A percentile compares a stretch with the other conserved stretches of the same genome.
Evolutionary conservation across 1,140 invertebrate genomes (phyloP).

Genomic region (Rhizoglyphus robini): DNA sequence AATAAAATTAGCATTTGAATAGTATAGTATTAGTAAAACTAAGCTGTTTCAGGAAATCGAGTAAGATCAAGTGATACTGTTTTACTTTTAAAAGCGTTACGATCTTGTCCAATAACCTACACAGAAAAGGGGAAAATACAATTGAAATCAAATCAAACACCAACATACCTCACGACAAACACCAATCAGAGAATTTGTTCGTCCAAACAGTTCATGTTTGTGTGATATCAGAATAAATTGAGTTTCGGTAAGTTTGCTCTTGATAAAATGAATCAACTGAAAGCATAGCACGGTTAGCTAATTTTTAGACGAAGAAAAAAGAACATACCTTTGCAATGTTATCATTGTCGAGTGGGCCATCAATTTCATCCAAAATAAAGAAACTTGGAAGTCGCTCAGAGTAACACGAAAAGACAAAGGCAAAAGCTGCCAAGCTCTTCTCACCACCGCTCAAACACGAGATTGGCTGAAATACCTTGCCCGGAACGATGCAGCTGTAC

Average conservation of each 20-base stretch:
- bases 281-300: neutral
- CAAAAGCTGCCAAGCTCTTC: neutral
- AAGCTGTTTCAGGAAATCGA: neutral
- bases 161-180: neutral
- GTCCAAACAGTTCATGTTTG: neutral
- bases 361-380: slow-evolving; percentile 8
- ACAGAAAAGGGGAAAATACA: neutral
- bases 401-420: neutral
- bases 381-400: neutral
- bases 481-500: neutral
- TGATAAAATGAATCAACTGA: neutral
- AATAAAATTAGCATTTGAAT: too few species aligned
- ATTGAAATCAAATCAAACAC: neutral
- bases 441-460: neutral
- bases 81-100: neutral
- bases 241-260: neutral
- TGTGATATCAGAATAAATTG: slow-evolving; percentile 6
- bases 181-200: slow-evolving; percentile 6
- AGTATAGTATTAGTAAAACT: too few species aligned
- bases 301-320: neutral
- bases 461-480: slow-evolving; percentile 2
- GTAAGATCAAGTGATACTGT: neutral
- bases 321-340: neutral
- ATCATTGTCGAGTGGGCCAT: neutral
- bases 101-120: neutral